Evolutionary conservation across 2,113 vertebrate genomes (phyloP), one percentile per base, ranked within the genome.

Genomic region (Heterocephalus glaber): DNA sequence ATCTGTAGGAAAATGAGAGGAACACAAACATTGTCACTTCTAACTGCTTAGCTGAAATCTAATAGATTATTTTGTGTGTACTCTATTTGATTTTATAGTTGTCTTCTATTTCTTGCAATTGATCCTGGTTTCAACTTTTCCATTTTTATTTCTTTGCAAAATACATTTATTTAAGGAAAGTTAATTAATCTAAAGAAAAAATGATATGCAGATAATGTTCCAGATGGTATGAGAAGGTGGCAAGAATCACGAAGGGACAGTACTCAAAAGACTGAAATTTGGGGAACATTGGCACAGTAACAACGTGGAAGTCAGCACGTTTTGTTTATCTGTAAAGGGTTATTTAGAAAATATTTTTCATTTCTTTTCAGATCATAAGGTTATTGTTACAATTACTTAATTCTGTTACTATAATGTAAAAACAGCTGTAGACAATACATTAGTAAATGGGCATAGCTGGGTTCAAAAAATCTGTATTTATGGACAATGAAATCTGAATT

Each of bases 81-180:
- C 7, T 76, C 38, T 35, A 17, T 72, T 52, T 60, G 44, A 56
- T 86, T 93, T 72, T 83, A 81, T 33, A 90, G 47, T 77, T 72
- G 49, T 35, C 22, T 74, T 86, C 77, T 60, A 56, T 88, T 94
- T 95, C 77, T 96, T 96, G 22, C 56, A 70, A 1, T 35, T 72
- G 70, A 38, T 65, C 58, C 11, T 94, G 65, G 44, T 82, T 96
- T 95, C 26, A n/a, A 54, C 60, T 95, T 68, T 66, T 35, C 56
- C 56, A 47, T 65, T 72, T 95, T 66, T 90, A 82, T 89, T 93
- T 70, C 61, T 92, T 92, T 90, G 52, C 70, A 81, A 92, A 80
- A 88, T 94, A 92, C 58, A 61, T 85, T 52, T 90, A 90, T 93
- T 93, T 95, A 90, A 85, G 72, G 76, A 90, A 97, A 96, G 92